Conservation (phyloP, 2,888 invertebrate genomes). For the Melanostoma scalare region DNA sequence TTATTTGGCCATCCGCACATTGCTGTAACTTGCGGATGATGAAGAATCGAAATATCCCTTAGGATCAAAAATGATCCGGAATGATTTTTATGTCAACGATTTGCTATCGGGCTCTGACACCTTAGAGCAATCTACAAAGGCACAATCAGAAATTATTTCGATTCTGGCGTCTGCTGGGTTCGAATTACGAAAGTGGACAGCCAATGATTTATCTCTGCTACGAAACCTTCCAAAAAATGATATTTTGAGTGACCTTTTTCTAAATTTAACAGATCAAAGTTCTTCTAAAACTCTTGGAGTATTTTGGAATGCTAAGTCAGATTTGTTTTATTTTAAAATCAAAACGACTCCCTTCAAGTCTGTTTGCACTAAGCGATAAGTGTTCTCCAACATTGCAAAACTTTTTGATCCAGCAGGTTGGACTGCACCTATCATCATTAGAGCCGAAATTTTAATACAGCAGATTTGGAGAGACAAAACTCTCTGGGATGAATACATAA, state of each 20-base stretch:
- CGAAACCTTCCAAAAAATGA: too few species aligned
- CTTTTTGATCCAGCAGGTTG: conserved; percentile 57
- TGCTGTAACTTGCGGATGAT: conserved; percentile 47
- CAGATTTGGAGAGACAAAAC: conserved; percentile 48
- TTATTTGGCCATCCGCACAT: conserved; percentile 50
- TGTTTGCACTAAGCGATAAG: conserved; percentile 34
- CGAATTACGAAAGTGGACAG: too few species aligned
- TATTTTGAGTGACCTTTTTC: conserved; percentile 55
- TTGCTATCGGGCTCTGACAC: too few species aligned
- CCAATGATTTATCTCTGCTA: too few species aligned
- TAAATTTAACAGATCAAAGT: conserved; percentile 9
- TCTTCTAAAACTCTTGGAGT: conserved; percentile 46
- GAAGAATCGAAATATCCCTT: conserved; percentile 6
- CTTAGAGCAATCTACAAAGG: too few species aligned
- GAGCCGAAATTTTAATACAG: conserved; percentile 47
- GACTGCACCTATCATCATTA: conserved; percentile 25
- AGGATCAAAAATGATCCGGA: conserved; percentile 24
- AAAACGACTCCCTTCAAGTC: not conserved
- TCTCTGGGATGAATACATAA: conserved; percentile 26
- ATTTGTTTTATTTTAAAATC: conserved; percentile 39
- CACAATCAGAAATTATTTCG: too few species aligned
- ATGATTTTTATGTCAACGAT: too few species aligned
- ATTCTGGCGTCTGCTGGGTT: too few species aligned
- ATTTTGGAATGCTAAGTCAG: conserved; percentile 44
- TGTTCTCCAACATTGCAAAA: conserved; percentile 46